Conservation (phyloP, 2,888 invertebrate genomes). For the Drosophila tanythrix region DNA sequence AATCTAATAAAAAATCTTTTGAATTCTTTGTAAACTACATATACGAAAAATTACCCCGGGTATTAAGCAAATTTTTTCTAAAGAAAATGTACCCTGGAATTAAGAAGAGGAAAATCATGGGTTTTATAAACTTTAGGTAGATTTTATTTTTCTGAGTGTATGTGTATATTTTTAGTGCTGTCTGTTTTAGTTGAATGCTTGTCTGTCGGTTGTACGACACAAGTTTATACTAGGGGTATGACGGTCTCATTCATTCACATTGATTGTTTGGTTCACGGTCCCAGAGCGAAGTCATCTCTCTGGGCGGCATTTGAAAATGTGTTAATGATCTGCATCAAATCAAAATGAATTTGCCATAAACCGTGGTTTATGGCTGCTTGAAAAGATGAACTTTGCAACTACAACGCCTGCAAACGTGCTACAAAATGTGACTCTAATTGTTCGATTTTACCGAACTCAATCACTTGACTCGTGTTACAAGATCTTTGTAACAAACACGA, state of each 20-base stretch:
- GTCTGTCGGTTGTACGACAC: slow-evolving; percentile 28
- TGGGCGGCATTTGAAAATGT: slow-evolving; percentile 41
- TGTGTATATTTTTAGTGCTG: slow-evolving; percentile 3
- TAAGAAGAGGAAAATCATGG: neutral
- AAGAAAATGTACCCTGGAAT: neutral
- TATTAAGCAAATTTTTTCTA: neutral
- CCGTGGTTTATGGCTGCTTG: neutral
- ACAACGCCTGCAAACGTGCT: slow-evolving; percentile 57
- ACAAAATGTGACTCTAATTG: slow-evolving; percentile 58
- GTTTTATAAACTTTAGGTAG: neutral
- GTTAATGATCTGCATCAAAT: slow-evolving; percentile 41
- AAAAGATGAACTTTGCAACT: slow-evolving; percentile 30
- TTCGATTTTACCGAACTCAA: slow-evolving; percentile 31
- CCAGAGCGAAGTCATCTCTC: slow-evolving; percentile 21
- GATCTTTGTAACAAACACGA: slow-evolving; percentile 10
- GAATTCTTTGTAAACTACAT: neutral
- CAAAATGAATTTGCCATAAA: slow-evolving; percentile 15
- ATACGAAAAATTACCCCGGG: rapidly evolving
- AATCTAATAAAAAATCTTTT: neutral
- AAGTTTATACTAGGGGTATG: slow-evolving; percentile 5
- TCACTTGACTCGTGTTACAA: slow-evolving; percentile 64
- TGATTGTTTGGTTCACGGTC: slow-evolving; percentile 10
- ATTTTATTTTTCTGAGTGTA: neutral
- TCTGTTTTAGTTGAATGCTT: slow-evolving; percentile 23
- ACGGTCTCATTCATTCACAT: slow-evolving; percentile 43